Evolutionary conservation across 2,797 vertebrate genomes (phyloP).

Genomic region (Xyrichtys novacula): DNA sequence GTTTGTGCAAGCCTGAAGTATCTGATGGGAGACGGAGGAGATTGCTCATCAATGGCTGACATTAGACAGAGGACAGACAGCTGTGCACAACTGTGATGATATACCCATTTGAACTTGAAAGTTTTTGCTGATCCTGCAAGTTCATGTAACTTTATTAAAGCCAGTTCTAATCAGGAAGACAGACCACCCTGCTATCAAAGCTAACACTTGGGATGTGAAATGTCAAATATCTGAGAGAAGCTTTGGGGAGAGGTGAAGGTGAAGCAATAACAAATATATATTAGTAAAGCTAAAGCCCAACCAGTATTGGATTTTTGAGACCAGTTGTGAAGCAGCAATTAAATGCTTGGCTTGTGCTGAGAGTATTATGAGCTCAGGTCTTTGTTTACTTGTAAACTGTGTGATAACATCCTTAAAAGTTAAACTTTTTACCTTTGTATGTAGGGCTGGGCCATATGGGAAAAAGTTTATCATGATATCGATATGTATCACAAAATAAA

Average conservation of each 20-base stretch:
- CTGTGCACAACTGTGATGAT: neutral
- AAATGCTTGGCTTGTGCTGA: neutral
- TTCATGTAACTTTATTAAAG: constrained; percentile 1
- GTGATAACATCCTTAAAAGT: neutral
- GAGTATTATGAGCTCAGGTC: neutral
- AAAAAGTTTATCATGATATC: too few relatives aligned
- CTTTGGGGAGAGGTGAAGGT: constrained; percentile 21
- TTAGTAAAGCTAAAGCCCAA: constrained; percentile 1
- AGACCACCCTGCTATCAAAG: constrained; percentile 7
- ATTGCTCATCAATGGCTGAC: constrained; percentile 3
- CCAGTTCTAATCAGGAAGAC: constrained; percentile 12
- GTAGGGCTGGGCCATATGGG: too few relatives aligned
- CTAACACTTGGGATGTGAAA: constrained; percentile 30
- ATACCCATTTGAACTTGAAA: neutral
- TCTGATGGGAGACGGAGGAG: neutral
- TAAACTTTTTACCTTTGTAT: too few relatives aligned
- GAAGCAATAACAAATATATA: constrained; percentile 28
- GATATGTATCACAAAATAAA: too few relatives aligned
- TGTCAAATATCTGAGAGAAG: constrained; percentile 26
- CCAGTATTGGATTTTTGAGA: neutral
- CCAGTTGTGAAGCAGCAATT: neutral
- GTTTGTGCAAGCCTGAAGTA: constrained; percentile 3
- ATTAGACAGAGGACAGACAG: neutral
- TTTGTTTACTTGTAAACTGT: neutral
- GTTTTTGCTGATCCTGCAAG: neutral